Conservation (phyloP, 1,140 invertebrate genomes). For the Drosophila navojoa region DNA sequence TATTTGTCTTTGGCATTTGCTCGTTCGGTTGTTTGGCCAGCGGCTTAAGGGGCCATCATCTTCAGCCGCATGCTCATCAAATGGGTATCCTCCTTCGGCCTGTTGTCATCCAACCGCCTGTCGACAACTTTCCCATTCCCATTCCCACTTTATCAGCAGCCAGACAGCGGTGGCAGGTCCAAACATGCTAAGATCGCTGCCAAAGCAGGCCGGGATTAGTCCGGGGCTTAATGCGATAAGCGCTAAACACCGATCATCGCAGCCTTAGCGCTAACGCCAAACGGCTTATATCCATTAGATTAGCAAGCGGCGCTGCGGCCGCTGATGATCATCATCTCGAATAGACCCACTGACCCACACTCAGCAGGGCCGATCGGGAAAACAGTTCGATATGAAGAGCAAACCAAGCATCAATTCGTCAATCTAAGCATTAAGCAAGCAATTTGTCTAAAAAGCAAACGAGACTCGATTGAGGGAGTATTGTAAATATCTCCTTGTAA, state of each 20-base stretch:
- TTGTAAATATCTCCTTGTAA: too few species aligned
- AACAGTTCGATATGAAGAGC: too few species aligned
- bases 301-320: constrained; percentile 1
- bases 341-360: too few species aligned
- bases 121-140: neutral
- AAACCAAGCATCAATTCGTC: too few species aligned
- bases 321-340: too few species aligned
- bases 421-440: too few species aligned
- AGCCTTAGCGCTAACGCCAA: constrained; percentile 22
- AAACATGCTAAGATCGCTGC: constrained; percentile 36
- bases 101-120: constrained; percentile 18
- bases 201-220: constrained; percentile 27
- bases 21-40: constrained; percentile 40
- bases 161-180: constrained; percentile 21
- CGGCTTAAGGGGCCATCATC: constrained; percentile 36
- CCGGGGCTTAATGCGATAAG: constrained; percentile 40
- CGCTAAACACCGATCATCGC: constrained; percentile 38
- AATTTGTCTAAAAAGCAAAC: too few species aligned
- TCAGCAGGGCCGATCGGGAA: too few species aligned
- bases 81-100: constrained; percentile 15
- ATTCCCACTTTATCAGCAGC: constrained; percentile 19
- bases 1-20: constrained; percentile 72
- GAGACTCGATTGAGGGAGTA: too few species aligned
- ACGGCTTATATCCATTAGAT: constrained; percentile 25
- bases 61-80: neutral